Evolutionary conservation across 1,140 invertebrate species (phyloP), one percentile per base, ranked within the genome.

Genomic region (Caerostris darwini): DNA sequence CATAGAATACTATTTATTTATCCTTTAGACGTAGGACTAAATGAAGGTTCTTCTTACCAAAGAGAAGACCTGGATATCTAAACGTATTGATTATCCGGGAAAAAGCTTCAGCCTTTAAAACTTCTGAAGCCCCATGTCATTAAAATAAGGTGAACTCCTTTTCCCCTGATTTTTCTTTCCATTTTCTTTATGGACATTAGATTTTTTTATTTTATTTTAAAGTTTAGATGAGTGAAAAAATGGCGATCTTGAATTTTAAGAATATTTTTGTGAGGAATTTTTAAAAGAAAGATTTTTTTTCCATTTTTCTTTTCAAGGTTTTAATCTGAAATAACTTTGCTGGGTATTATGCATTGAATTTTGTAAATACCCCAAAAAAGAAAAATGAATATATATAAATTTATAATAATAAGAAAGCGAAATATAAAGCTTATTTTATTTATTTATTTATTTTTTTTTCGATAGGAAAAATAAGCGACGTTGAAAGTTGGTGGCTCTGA

Each of bases 1-100:
- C 64, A 50, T 64, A 34, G 85, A 59, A 87, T 50, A 19, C 85
- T 87, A 61, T 61, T 87, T 87, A 87, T 87, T 85, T 56, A 85
- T 85, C 54, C 19, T 64, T 61, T 14, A 64, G 58, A 64, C 57
- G 58, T 0, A 64, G 19, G 3, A 50, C 12, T 50, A 87, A 86
- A 50, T 50, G 34, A 17, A 59, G 50, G 57, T 59, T 64, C 57
- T 59, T 53, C 58, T 50, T 64, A 7, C n/a, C 1, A 34, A 34
- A 64, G 14, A 61, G 58, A 53, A 5, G 85, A 61, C 17, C 82
- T 2, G 14, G 12, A 87, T 59, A 59, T 87, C 85, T 87, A 61
- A 87, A 50, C 57, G 85, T 34, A 34, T 2, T 0, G 85, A 87
- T 87, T 87, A 87, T 3, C 81, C 56, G 12, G 19, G 54, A 10